Percentiles rank a stretch among this genome's conserved stretches.
These are phyloP conservation scores for Antennarius striatus DNA, from an alignment of 2,113 vertebrate genomes.

Conservation along the genomic window DNA sequence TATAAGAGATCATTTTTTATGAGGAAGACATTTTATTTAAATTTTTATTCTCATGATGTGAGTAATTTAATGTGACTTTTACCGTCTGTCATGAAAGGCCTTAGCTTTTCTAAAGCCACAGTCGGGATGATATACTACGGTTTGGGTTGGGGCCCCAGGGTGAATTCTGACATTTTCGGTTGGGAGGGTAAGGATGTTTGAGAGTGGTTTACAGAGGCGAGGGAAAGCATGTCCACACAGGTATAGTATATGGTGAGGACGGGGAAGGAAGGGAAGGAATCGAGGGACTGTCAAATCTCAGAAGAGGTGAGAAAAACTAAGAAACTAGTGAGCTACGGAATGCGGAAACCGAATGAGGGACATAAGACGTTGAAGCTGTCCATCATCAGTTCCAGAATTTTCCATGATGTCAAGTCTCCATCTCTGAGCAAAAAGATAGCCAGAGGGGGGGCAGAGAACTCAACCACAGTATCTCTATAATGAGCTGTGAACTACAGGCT, in stretches of 20 bases:
- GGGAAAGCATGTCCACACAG: constrained; percentile 47
- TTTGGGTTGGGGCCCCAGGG: constrained; percentile 22
- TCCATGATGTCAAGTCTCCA: constrained; percentile 57
- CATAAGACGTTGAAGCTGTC: constrained; percentile 59
- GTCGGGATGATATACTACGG: constrained; percentile 46
- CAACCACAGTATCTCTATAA: constrained; percentile 42
- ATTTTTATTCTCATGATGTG: not conserved
- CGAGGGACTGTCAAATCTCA: constrained; percentile 51
- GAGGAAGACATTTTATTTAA: too few relatives aligned
- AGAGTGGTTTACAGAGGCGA: constrained; percentile 42
- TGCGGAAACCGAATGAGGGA: constrained; percentile 45
- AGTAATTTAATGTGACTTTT: constrained; percentile 2
- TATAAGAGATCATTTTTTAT: not conserved
- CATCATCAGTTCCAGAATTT: constrained; percentile 57
- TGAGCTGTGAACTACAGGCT: constrained; percentile 41
- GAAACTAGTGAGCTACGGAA: constrained; percentile 53
- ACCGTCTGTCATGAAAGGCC: constrained; percentile 28
- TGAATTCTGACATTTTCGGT: constrained; percentile 59
- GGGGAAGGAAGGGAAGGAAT: not conserved
- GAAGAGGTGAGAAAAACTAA: constrained; percentile 41
- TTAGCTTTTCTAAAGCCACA: constrained; percentile 22
- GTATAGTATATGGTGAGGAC: constrained; percentile 33
- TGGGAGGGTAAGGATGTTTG: constrained; percentile 13
- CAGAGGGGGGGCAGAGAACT: constrained; percentile 39
- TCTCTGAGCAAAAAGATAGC: constrained; percentile 35